Conservation (phyloP, 2,113 vertebrate species). For the Plestiodon gilberti region DNA sequence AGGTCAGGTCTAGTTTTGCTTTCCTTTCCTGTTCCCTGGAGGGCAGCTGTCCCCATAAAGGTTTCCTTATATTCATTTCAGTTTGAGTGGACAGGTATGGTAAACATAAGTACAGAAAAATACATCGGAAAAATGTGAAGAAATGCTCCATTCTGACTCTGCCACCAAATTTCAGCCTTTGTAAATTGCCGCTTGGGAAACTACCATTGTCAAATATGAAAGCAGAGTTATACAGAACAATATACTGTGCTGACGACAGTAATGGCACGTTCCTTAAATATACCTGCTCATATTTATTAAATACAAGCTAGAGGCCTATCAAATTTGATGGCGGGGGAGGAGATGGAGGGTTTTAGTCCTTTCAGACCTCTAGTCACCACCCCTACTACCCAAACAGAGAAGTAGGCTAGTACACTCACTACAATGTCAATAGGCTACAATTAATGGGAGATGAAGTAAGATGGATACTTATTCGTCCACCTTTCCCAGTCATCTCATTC, state of each 20-base stretch:
- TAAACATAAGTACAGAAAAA: background rate
- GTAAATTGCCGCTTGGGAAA: slow-evolving; percentile 1
- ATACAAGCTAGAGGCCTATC: background rate
- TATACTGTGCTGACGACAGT: background rate
- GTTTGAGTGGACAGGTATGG: background rate
- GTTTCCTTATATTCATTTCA: slow-evolving; percentile 17
- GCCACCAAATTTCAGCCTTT: slow-evolving; percentile 26
- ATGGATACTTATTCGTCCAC: background rate
- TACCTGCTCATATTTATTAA: background rate
- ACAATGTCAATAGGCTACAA: background rate
- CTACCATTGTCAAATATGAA: background rate
- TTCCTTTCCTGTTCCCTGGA: background rate
- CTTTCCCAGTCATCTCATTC: background rate
- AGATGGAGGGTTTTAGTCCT: background rate
- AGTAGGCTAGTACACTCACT: background rate
- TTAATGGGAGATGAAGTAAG: background rate
- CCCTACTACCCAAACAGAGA: no score
- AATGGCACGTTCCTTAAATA: background rate
- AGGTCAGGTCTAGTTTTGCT: slow-evolving; percentile 15
- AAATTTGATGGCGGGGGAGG: background rate
- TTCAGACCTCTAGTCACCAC: background rate
- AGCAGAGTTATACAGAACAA: slow-evolving; percentile 40
- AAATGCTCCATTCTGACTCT: slow-evolving; percentile 62
- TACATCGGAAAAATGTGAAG: slow-evolving; percentile 23
- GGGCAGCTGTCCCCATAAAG: slow-evolving; percentile 15